Percentiles rank a stretch among this genome's conserved stretches.
Evolutionary conservation across 2,113 vertebrate genomes (phyloP).

Genomic region (Gulo gulo): DNA sequence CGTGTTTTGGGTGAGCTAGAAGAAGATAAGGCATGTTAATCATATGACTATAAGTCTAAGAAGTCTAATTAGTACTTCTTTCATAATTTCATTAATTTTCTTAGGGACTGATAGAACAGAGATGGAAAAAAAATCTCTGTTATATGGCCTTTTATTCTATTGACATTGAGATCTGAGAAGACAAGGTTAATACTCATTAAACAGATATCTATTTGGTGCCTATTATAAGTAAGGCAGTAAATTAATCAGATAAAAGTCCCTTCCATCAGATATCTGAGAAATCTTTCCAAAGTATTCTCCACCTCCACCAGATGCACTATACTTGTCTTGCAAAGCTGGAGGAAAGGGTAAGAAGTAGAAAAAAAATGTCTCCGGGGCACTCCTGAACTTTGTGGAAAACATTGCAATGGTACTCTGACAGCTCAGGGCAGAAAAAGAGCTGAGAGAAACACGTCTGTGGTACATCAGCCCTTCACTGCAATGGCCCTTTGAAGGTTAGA

Average conservation of each 20-base stretch:
- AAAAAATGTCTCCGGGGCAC: not conserved
- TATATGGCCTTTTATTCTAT: not conserved
- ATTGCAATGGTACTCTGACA: not conserved
- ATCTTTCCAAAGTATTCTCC: not conserved
- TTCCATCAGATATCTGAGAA: not conserved
- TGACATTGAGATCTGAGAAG: not conserved
- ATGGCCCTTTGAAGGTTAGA: not conserved
- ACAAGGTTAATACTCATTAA: slow-evolving; percentile 1
- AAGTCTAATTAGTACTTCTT: not conserved
- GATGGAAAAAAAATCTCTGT: not conserved
- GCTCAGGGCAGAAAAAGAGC: not conserved
- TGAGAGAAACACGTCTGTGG: not conserved
- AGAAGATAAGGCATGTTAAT: not conserved
- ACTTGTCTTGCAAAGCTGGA: not conserved
- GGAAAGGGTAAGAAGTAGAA: not conserved
- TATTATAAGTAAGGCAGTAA: not conserved
- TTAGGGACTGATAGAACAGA: not conserved
- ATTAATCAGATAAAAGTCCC: not conserved
- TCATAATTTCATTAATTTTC: not conserved
- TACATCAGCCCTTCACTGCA: not conserved
- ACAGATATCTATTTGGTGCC: not conserved
- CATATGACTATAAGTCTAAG: not conserved
- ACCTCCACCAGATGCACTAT: not conserved
- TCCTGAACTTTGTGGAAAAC: not conserved
- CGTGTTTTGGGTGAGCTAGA: not conserved